Conservation (phyloP, 2,888 invertebrate species). For the Parapristionchus giblindavisi region DNA sequence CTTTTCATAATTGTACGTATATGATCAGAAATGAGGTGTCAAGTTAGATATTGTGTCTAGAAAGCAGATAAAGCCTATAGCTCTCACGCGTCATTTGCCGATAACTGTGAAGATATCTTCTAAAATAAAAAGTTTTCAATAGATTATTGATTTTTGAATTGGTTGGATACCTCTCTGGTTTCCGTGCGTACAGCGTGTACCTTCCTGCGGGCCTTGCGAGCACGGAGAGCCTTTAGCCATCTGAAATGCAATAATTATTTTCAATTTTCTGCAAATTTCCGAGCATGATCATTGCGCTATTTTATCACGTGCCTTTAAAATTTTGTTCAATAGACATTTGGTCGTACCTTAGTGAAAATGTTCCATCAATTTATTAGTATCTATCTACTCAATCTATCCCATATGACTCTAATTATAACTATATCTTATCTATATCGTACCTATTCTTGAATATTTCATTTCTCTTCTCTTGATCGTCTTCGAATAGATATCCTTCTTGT, state of each 20-base stretch:
- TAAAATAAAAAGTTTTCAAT: no score
- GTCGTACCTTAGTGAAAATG: background rate
- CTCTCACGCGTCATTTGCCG: no score
- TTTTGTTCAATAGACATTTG: no score
- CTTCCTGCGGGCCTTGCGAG: conserved; percentile 13
- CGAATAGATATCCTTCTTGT: conserved; percentile 29
- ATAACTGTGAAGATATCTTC: no score
- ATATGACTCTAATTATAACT: background rate
- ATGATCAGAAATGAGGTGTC: no score
- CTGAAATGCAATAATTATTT: conserved; percentile 10
- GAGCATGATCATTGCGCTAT: background rate
- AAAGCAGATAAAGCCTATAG: no score
- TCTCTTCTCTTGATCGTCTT: background rate
- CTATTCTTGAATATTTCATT: conserved; percentile 37
- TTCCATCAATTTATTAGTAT: background rate
- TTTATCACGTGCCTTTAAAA: no score
- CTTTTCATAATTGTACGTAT: no score
- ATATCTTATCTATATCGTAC: background rate
- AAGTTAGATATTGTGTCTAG: no score
- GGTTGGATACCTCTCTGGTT: conserved; percentile 11
- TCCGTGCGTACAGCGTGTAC: background rate
- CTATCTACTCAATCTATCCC: background rate
- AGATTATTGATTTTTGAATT: no score
- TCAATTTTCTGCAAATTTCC: no score
- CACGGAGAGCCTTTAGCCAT: conserved; percentile 5